Evolutionary conservation across 2,797 vertebrate genomes (phyloP).

Genomic region (Protosalanx chinensis): DNA sequence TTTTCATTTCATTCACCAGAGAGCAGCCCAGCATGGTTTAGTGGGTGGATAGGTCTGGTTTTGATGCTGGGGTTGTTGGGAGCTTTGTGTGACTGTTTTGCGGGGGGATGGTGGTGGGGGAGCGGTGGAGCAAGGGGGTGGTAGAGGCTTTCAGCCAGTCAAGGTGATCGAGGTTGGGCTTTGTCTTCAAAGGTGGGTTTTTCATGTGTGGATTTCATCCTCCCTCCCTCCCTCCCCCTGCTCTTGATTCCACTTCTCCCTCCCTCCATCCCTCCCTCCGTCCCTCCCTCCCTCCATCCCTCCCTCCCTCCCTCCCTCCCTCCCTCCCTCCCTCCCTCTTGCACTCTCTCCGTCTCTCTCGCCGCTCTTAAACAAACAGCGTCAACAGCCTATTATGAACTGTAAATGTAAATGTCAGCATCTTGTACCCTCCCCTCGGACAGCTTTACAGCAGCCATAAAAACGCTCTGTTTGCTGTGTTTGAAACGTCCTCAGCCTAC

Average conservation of each 20-base stretch:
- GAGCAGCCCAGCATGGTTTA: neutral
- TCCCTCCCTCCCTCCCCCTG: conserved; percentile 7
- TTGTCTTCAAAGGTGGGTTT: conserved; percentile 42
- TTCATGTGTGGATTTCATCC: conserved; percentile 21
- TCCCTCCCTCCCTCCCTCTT: neutral
- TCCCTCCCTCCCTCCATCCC: neutral
- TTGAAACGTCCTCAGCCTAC: neutral
- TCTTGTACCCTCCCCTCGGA: neutral
- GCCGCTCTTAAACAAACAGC: conserved; percentile 3
- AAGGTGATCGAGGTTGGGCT: conserved; percentile 21
- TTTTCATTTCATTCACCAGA: neutral
- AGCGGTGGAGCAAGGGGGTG: neutral
- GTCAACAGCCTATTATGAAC: conserved; percentile 3
- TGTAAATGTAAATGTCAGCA: conserved; percentile 11
- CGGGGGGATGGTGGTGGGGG: neutral
- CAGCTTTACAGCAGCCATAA: neutral
- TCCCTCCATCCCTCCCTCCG: neutral
- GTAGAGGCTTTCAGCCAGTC: neutral
- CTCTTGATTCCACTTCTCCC: neutral
- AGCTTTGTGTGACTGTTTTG: conserved; percentile 10
- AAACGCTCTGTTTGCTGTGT: neutral
- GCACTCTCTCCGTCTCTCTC: neutral
- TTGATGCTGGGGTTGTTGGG: neutral
- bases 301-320: neutral
- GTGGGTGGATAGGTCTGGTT: neutral